Conservation (phyloP, 2,888 invertebrate genomes). For the Mythimna loreyi region DNA sequence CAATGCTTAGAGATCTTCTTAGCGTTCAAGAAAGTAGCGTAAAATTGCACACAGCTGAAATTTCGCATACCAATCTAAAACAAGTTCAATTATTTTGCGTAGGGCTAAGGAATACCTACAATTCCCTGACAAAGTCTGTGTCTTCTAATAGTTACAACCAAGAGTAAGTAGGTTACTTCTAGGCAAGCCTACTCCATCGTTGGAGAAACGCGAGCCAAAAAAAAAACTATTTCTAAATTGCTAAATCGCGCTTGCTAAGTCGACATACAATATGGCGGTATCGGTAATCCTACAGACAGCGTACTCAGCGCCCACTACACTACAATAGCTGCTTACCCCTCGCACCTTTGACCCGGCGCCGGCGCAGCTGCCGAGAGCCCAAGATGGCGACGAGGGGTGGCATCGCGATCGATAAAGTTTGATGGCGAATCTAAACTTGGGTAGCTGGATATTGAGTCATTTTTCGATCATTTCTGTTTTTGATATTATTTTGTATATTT, state of each 20-base stretch:
- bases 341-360: constrained; percentile 88
- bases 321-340: constrained; percentile 80
- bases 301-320: constrained; percentile 81
- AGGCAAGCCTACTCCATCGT: too few relatives aligned
- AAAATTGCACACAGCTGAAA: neutral
- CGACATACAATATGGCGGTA: constrained; percentile 75
- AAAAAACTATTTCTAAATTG: constrained; percentile 7
- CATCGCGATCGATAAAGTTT: constrained; percentile 83
- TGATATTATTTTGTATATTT: too few relatives aligned
- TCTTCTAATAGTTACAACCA: too few relatives aligned
- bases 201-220: too few relatives aligned
- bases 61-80: too few relatives aligned
- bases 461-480: neutral
- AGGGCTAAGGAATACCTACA: too few relatives aligned
- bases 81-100: too few relatives aligned
- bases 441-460: neutral
- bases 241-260: constrained; percentile 45
- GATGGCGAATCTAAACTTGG: constrained; percentile 60
- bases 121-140: too few relatives aligned
- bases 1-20: neutral
- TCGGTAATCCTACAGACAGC: constrained; percentile 78
- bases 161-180: too few relatives aligned
- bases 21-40: neutral
- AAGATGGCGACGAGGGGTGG: constrained; percentile 84
- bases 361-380: constrained; percentile 83